phyloP scores from a whole-genome alignment of 2,113 vertebrate genomes.

The Osmerus mordax region DNA sequence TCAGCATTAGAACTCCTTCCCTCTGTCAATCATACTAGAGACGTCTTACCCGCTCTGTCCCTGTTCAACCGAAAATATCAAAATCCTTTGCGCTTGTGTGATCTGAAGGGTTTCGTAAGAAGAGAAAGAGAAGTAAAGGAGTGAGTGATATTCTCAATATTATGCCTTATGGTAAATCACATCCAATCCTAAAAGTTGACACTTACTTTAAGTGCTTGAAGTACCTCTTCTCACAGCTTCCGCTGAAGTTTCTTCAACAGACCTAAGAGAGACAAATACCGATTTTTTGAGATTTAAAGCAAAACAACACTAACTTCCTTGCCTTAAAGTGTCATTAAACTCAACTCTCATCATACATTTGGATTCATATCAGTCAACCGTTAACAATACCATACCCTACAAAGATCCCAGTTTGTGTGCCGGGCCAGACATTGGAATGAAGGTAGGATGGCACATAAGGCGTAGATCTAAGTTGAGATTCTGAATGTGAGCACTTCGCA shows the following conservation, averaged over 20 bases:
- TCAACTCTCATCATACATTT: too few species aligned
- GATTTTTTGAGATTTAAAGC: not conserved
- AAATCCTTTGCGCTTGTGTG: slow-evolving; percentile 21
- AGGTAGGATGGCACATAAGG: too few species aligned
- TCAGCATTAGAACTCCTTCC: slow-evolving; percentile 51
- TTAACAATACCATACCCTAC: too few species aligned
- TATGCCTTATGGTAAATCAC: too few species aligned
- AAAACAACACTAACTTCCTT: not conserved
- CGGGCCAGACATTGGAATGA: too few species aligned
- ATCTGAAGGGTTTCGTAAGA: slow-evolving; percentile 37
- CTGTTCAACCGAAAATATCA: slow-evolving; percentile 36
- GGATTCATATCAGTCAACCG: too few species aligned
- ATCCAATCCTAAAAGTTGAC: too few species aligned
- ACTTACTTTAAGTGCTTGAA: slow-evolving; percentile 28
- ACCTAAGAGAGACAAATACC: slow-evolving; percentile 21
- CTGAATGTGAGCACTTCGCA: not conserved
- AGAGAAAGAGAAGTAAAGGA: not conserved
- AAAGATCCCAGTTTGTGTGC: too few species aligned
- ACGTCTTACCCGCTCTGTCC: slow-evolving; percentile 29
- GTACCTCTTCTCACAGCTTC: slow-evolving; percentile 29
- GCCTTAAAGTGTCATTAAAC: not conserved
- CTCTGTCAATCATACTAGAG: slow-evolving; percentile 44
- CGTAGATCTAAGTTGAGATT: not conserved
- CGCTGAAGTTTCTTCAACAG: slow-evolving; percentile 28
- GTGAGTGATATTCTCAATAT: too few species aligned